These are phyloP conservation scores for Eupithecia tripunctaria DNA, from an alignment of 2,888 invertebrate genomes.

Conservation along the genomic window DNA sequence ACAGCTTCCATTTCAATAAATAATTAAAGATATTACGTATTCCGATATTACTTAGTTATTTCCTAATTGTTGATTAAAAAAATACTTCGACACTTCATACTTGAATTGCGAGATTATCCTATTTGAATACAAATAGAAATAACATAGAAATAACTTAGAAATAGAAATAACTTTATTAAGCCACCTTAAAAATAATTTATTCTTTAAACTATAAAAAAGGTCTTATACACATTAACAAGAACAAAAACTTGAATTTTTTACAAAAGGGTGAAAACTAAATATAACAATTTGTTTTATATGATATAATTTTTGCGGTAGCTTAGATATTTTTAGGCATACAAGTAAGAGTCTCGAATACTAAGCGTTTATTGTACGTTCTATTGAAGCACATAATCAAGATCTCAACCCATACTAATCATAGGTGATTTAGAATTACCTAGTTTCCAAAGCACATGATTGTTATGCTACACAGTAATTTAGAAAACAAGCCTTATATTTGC, in stretches of 20 bases:
- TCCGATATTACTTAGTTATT: not conserved
- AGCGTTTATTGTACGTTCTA: conserved; percentile 10
- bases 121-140: too few relatives aligned
- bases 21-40: not conserved
- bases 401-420: conserved; percentile 24
- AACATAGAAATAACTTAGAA: too few relatives aligned
- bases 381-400: conserved; percentile 25
- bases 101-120: not conserved
- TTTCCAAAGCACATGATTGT: conserved; percentile 24
- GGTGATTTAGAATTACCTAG: conserved; percentile 29
- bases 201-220: too few relatives aligned
- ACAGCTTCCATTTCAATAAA: not conserved
- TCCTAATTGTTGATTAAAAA: not conserved
- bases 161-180: too few relatives aligned
- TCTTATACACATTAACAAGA: too few relatives aligned
- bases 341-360: too few relatives aligned
- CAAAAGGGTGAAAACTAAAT: too few relatives aligned
- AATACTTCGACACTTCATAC: not conserved
- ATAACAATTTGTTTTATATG: too few relatives aligned
- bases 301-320: too few relatives aligned
- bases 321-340: too few relatives aligned
- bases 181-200: too few relatives aligned
- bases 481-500: conserved; percentile 27
- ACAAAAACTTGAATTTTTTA: too few relatives aligned
- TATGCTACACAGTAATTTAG: conserved; percentile 26